phyloP scores from a whole-genome alignment of 2,113 vertebrate species.

The Herpetotheres cachinnans region DNA sequence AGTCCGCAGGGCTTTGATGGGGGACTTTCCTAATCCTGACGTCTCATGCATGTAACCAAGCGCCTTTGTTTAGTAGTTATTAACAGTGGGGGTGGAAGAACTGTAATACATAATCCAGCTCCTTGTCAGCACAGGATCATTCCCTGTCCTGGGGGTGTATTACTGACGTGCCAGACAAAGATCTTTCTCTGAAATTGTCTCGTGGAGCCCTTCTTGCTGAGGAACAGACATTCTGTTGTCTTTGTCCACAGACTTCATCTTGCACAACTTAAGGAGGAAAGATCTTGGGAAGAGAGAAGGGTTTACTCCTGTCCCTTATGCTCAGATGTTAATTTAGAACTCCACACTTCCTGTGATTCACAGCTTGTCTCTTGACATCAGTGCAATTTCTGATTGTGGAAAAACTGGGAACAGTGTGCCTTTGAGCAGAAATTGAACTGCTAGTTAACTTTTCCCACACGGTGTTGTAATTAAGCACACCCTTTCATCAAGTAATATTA shows the following conservation, averaged over 20 bases:
- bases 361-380: conserved; percentile 11
- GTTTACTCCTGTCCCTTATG: neutral
- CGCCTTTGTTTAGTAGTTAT: accelerated
- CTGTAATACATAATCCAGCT: neutral
- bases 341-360: conserved; percentile 21
- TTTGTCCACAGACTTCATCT: neutral
- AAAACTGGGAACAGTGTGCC: neutral
- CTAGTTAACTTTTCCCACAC: neutral
- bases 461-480: neutral
- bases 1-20: accelerated
- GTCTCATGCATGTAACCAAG: accelerated
- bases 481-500: neutral
- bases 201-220: neutral
- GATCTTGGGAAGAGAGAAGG: neutral
- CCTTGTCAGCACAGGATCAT: neutral
- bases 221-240: neutral
- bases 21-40: neutral
- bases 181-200: neutral
- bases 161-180: neutral
- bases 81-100: neutral
- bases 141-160: neutral
- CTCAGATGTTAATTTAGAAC: conserved; percentile 23
- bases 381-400: neutral
- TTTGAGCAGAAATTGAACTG: neutral
- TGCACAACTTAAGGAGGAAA: neutral